phyloP scores from a whole-genome alignment of 1,140 invertebrate genomes.

The Prorops nasuta region DNA sequence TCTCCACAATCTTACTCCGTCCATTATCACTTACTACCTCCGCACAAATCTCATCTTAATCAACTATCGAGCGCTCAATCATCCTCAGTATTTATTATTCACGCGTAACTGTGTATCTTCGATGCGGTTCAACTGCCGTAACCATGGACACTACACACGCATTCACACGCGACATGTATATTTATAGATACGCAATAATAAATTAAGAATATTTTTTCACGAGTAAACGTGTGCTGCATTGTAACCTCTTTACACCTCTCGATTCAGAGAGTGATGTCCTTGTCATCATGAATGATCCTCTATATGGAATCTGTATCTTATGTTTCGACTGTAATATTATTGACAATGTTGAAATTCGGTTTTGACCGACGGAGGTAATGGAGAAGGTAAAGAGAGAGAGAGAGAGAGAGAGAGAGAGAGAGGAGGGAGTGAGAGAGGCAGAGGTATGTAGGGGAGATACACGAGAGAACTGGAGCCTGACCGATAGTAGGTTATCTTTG shows the following conservation, averaged over 20 bases:
- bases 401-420: too few relatives aligned
- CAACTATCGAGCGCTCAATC: slow-evolving; percentile 6
- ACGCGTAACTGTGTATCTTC: slow-evolving; percentile 6
- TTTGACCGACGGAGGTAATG: too few relatives aligned
- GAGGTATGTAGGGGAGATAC: slow-evolving; percentile 6
- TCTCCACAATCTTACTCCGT: slow-evolving; percentile 7
- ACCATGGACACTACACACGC: slow-evolving; percentile 1
- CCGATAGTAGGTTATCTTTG: slow-evolving; percentile 1
- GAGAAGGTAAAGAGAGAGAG: too few relatives aligned
- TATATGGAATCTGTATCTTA: too few relatives aligned
- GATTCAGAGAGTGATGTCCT: not conserved
- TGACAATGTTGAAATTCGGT: too few relatives aligned
- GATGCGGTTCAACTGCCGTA: not conserved
- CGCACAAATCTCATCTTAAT: not conserved
- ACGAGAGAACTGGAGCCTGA: slow-evolving; percentile 34
- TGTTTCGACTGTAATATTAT: too few relatives aligned
- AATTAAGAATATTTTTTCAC: not conserved
- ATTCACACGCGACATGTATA: not conserved
- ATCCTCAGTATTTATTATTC: slow-evolving; percentile 26
- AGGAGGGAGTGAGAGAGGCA: not conserved
- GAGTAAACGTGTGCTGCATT: not conserved
- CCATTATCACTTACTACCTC: not conserved
- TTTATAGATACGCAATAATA: slow-evolving; percentile 4
- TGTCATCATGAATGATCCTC: too few relatives aligned
- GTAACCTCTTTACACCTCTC: not conserved